phyloP scores from a whole-genome alignment of 2,888 invertebrate species.

The Tetragonula carbonaria region DNA sequence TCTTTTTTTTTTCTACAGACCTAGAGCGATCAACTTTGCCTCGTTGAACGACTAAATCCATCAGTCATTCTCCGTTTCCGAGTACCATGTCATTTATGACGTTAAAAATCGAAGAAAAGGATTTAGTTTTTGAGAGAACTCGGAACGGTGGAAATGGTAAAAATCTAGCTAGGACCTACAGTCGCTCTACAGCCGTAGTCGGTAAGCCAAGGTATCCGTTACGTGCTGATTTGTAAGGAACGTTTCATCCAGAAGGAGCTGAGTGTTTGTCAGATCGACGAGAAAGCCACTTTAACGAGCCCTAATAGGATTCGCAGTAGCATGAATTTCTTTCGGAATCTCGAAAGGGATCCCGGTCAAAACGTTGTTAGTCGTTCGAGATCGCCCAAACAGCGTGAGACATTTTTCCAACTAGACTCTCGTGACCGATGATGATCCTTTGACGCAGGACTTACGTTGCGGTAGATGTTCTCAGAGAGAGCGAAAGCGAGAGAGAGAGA shows the following conservation, averaged over 20 bases:
- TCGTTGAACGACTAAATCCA: not conserved
- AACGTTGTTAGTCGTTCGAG: constrained; percentile 66
- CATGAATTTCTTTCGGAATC: constrained; percentile 41
- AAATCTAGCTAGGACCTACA: constrained; percentile 7
- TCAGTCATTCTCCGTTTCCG: not conserved
- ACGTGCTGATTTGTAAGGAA: constrained; percentile 50
- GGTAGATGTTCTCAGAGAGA: constrained; percentile 60
- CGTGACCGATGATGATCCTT: constrained; percentile 50
- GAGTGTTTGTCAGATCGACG: constrained; percentile 25
- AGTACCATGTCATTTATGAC: not conserved
- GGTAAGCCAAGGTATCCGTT: constrained; percentile 67
- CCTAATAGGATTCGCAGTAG: constrained; percentile 69
- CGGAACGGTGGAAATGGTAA: not conserved
- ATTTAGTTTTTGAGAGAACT: constrained; percentile 10
- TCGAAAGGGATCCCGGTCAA: constrained; percentile 60
- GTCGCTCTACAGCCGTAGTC: constrained; percentile 31
- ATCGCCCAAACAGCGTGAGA: constrained; percentile 26
- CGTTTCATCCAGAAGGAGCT: constrained; percentile 21
- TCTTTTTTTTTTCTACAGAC: too few species aligned
- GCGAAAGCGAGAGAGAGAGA: too few species aligned
- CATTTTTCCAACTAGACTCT: constrained; percentile 23
- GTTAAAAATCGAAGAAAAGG: not conserved
- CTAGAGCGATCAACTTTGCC: not conserved
- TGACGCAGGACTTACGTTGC: constrained; percentile 41
- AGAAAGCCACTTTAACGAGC: constrained; percentile 66